Conservation (phyloP, 2,113 vertebrate species). For the Trogon surrucura region DNA sequence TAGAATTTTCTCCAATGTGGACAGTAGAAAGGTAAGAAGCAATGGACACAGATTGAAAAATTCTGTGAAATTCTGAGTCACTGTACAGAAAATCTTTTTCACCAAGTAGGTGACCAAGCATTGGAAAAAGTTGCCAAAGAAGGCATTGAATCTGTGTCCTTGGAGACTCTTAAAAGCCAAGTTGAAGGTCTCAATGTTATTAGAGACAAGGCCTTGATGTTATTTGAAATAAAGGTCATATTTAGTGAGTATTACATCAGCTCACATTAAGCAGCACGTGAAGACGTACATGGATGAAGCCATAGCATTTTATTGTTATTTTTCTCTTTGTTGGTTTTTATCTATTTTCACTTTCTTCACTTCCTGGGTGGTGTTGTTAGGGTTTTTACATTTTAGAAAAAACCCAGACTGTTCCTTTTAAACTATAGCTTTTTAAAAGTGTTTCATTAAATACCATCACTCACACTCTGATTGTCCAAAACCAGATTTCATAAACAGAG, state of each 20-base stretch:
- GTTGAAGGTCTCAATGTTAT: background rate
- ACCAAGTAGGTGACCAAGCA: background rate
- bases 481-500: background rate
- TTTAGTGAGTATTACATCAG: background rate
- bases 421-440: background rate
- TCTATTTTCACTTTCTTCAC: background rate
- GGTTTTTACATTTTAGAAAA: background rate
- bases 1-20: background rate
- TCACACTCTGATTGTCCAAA: background rate
- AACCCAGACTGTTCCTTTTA: background rate
- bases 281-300: background rate
- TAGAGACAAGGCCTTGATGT: background rate
- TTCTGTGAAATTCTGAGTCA: background rate
- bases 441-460: background rate
- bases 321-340: background rate
- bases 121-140: background rate
- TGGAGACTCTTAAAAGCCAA: background rate
- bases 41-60: background rate
- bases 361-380: background rate
- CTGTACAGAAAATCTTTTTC: background rate
- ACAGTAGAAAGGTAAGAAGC: background rate
- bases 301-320: background rate
- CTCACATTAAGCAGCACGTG: background rate
- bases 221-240: background rate
- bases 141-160: rapidly evolving